phyloP scores from a whole-genome alignment of 1,140 invertebrate species.

The Scylla paramamosain region DNA sequence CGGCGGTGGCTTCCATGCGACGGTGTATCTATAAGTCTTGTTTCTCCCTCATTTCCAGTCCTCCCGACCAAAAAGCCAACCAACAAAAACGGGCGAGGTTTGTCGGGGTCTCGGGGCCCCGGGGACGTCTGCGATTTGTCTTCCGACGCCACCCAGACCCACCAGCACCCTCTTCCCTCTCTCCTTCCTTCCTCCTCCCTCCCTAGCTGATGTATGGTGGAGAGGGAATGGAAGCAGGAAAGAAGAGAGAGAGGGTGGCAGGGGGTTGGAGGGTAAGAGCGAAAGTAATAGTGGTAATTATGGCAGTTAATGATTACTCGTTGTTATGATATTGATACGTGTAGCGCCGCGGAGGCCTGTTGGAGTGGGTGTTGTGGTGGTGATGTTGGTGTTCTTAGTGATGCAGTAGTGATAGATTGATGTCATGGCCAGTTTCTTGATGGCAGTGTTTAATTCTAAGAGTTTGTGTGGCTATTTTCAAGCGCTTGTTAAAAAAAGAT shows the following conservation, averaged over 20 bases:
- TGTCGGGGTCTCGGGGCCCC: slow-evolving; percentile 37
- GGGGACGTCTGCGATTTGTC: slow-evolving; percentile 66
- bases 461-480: background rate
- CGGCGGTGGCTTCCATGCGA: background rate
- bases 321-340: background rate
- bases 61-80: slow-evolving; percentile 48
- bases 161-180: background rate
- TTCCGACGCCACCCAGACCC: slow-evolving; percentile 57
- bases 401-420: background rate
- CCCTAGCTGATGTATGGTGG: slow-evolving; percentile 49
- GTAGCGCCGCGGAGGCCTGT: background rate
- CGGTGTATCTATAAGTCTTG: slow-evolving; percentile 56
- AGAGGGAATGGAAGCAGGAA: background rate
- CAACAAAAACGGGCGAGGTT: slow-evolving; percentile 39
- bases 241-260: background rate
- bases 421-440: background rate
- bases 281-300: slow-evolving; percentile 30
- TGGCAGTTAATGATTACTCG: background rate
- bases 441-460: background rate
- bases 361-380: background rate
- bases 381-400: background rate
- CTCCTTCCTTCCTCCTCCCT: background rate
- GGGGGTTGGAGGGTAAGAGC: background rate
- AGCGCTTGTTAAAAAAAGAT: too few species aligned
- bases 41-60: slow-evolving; percentile 65